Evolutionary conservation across 2,888 invertebrate species (phyloP), one percentile per base, ranked within the genome.

Genomic region (Drosophila algonquin): DNA sequence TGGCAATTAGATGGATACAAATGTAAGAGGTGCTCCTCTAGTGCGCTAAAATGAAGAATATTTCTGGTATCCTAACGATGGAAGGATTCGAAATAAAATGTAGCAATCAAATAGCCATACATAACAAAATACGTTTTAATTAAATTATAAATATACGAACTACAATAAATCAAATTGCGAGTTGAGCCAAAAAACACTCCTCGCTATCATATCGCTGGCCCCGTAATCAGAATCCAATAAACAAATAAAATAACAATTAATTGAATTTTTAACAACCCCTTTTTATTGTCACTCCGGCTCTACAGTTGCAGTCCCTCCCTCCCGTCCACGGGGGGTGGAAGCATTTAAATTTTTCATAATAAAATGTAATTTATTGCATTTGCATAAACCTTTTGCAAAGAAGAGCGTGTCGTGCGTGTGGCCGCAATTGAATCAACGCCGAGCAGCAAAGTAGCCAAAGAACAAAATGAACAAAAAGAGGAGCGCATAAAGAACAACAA

Each of bases 161-260:
- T 48, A 56, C 48, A 56, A 87, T 81, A 85, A 87, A 81, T 81
- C 87, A 76, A 51, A 50, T 12, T n/a, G n/a, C 50, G 12, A 10
- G 16, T 9, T 52, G 47, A 68, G 10, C 54, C 53, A 40, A 21
- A 60, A 50, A 52, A 47, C 62, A 40, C 51, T 60, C 16, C 18
- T n/a, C 32, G 47, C 21, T 27, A 16, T 51, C 56, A 46, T 59
- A 55, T 55, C 57, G 44, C 67, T 81, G 51, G 71, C 44, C 47
- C 51, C 63, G 79, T 87, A 85, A 85, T 85, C 84, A 79, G 80
- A 85, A 87, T 81, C 85, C 89, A 89, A 85, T 85, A 85, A 85
- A 85, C 89, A 85, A 87, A 89, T 85, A 85, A 87, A 89, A 85
- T 89, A 80, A 87, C 82, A 89, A 85, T 85, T 85, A 85, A 85